A percentile compares a stretch with the other conserved stretches of the same genome.
phyloP scores from a whole-genome alignment of 2,113 vertebrate species.

The Lasiurus cinereus region DNA sequence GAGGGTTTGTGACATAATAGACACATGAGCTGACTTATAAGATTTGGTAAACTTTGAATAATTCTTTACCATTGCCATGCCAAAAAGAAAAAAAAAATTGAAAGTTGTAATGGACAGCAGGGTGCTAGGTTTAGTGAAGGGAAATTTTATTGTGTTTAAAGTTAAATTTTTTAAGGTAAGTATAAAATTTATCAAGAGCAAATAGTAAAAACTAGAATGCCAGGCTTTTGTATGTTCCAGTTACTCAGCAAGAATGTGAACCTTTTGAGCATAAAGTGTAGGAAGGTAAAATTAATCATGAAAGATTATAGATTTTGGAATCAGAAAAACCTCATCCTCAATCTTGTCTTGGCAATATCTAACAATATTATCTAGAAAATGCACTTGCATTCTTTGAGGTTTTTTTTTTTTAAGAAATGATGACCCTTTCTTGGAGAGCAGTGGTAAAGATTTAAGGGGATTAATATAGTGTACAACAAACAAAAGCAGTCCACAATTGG shows the following conservation, averaged over 20 bases:
- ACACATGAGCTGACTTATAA: background rate
- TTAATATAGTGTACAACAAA: background rate
- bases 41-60: background rate
- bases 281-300: background rate
- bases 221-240: background rate
- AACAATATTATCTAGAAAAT: background rate
- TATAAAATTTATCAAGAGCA: no score
- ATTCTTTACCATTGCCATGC: background rate
- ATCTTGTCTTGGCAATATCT: background rate
- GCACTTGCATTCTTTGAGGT: background rate
- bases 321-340: background rate
- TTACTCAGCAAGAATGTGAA: background rate
- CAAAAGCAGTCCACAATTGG: background rate
- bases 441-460: background rate
- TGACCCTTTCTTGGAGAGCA: background rate
- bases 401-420: slow-evolving; percentile 30
- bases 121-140: background rate
- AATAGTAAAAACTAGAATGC: no score
- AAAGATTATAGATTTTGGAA: background rate
- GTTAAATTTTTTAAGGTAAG: no score
- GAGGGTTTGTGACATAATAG: background rate
- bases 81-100: background rate
- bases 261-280: background rate
- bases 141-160: background rate
- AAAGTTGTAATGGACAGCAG: background rate